Base-by-base conservation (phyloP, 2,888 invertebrate species). In the Oegoconia quadripuncta region DNA sequence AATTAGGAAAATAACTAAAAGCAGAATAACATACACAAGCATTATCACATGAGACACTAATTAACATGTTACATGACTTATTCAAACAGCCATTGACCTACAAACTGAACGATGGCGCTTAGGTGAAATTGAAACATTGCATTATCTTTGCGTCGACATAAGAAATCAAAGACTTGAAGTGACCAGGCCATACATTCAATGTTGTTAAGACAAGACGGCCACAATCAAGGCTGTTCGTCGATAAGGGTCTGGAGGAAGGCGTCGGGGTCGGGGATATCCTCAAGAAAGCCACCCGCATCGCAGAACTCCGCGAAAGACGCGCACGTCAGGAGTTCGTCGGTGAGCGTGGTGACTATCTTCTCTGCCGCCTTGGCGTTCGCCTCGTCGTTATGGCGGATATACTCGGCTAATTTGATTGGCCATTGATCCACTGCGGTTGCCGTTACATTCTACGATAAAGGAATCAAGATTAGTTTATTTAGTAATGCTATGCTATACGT, bases 341-440 rank as follows among this genome's bases (percentile, higher is more conserved):
- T 94, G 58, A 97, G 95, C 1, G 91, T 89, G 16, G 91, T 89
- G 47, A 98, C 90, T 42, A 98, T 90, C 46, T 91, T 91, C 72
- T 97, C 97, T 8, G 96, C 95, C 9, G 93, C 92, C 73, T 98
- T 97, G 14, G 97, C 88, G 83, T 98, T 90, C 3, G 91, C 90
- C 72, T 97, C 97, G 86, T 99, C 98, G 81, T 96, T 97, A 74
- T 96, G 94, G 1, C 98, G 93, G 64, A 98, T 95, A 74, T 94
- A 97, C 73, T 97, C 97, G 13, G 97, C 97, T 38, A 98, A 86
- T 44, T 93, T 92, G 30, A 93, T 90, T 16, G 97, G 93, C 98
- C 98, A 98, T 55, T 95, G 95, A 52, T 95, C 95, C 46, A 93
- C 93, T 6, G 89, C 83, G 3, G 89, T 88, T 26, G 93, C 92